Base-by-base conservation (phyloP, 2,888 invertebrate genomes). In the Nesidiocoris tenuis region DNA sequence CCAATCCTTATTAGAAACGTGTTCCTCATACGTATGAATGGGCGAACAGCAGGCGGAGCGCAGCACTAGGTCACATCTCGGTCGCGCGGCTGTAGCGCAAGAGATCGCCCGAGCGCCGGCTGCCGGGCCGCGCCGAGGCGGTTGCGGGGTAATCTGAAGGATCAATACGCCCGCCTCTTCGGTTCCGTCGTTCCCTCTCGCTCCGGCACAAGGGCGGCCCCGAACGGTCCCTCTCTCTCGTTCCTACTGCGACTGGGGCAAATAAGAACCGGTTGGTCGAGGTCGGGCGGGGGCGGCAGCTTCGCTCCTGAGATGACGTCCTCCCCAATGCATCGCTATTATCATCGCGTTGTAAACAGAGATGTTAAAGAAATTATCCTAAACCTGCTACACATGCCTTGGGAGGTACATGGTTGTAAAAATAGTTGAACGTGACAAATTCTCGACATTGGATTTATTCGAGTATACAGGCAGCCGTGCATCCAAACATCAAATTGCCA, bases 71-170 rank as follows among this genome's bases (percentile, higher is more conserved):
- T 39, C 39, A 39, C 39, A 39, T 39, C 39, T 39, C 39, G 39
- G 39, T 39, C 39, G 3, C 39, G 39, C 39, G 12, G 39, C 12
- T 39, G 39, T 39, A 39, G 39, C 39, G 39, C 39, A 12, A 39
- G 39, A 39, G 12, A 39, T 3, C 39, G 39, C 39, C 39, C 39
- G 39, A 39, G 39, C 39, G 12, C 39, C 3, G 39, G 39, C 5
- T 7, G 39, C 39, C 39, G 39, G 39, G 39, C 39, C 39, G 3
- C 12, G 39, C 39, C 39, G 61, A 61, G 72, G 72, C 72, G 72
- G 72, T 61, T 72, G 72, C 39, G 39, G 72, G 72, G 72, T 72
- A 72, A 72, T 72, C 72, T 72, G 54, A 61, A 72, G 72, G 72
- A 72, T 72, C 72, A 72, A 72, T 72, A 72, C 72, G 61, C 21